phyloP scores from a whole-genome alignment of 2,888 invertebrate species.

The Lycocerus yunnanus region DNA sequence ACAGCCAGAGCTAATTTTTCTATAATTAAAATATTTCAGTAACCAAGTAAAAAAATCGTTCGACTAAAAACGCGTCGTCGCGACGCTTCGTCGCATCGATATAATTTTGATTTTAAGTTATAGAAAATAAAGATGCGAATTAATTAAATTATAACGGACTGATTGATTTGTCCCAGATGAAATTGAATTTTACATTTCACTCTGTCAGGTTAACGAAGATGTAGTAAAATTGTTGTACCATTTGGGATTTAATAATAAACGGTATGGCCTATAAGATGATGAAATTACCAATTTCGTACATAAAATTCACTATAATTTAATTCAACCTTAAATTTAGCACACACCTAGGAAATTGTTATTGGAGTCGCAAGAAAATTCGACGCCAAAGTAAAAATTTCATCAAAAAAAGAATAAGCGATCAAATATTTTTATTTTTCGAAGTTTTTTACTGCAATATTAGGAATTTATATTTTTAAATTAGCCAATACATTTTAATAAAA shows the following conservation, averaged over 20 bases:
- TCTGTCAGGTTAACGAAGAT: constrained; percentile 21
- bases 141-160: not conserved
- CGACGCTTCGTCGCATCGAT: too few relatives aligned
- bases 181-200: constrained; percentile 9
- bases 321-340: not conserved
- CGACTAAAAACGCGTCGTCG: not conserved
- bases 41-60: not conserved
- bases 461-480: too few relatives aligned
- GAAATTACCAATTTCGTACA: not conserved
- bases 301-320: not conserved
- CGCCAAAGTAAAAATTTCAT: not conserved
- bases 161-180: not conserved
- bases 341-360: not conserved
- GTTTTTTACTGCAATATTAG: too few relatives aligned
- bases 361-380: not conserved
- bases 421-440: not conserved
- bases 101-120: not conserved
- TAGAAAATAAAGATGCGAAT: not conserved
- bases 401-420: not conserved
- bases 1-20: not conserved
- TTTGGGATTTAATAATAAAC: not conserved
- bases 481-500: too few relatives aligned
- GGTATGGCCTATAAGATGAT: not conserved
- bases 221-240: constrained; percentile 11
- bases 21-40: not conserved